Percentiles rank a stretch among this genome's conserved stretches.
Evolutionary conservation across 2,797 vertebrate species (phyloP).

Genomic region (Cynodonichthys magdalenae): DNA sequence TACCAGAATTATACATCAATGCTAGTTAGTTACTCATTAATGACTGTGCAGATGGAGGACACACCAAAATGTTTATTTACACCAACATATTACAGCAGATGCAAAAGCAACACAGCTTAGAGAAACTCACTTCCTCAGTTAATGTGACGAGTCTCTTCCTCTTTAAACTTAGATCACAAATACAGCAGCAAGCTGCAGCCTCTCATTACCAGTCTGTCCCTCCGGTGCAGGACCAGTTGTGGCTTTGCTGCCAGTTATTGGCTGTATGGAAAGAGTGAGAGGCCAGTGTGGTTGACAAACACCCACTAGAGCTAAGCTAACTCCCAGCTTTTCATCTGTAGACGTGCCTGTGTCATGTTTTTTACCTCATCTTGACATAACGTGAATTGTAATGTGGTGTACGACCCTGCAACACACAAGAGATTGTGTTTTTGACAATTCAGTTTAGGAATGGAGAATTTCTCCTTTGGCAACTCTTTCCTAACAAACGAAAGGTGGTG

Average conservation of each 20-base stretch:
- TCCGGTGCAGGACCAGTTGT: conserved; percentile 15
- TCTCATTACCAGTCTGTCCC: conserved; percentile 36
- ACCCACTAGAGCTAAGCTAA: conserved; percentile 11
- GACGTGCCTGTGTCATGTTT: conserved; percentile 4
- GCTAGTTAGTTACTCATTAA: conserved; percentile 14
- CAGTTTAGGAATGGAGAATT: neutral
- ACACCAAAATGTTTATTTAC: conserved; percentile 1
- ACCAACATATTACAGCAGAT: neutral
- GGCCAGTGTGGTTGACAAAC: conserved; percentile 12
- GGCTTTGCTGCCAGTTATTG: conserved; percentile 13
- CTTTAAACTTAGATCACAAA: conserved; percentile 9
- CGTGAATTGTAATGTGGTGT: neutral
- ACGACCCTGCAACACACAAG: neutral
- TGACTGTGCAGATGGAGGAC: conserved; percentile 8
- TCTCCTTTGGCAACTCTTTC: neutral
- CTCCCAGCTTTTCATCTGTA: neutral
- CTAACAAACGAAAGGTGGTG: neutral
- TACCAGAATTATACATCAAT: conserved; percentile 4
- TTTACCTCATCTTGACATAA: neutral
- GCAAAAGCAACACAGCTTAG: neutral
- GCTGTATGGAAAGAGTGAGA: conserved; percentile 51
- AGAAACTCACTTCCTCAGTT: neutral
- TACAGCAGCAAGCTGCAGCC: conserved; percentile 22
- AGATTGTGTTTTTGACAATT: neutral
- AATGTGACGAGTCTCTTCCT: neutral